A percentile compares a stretch with the other conserved stretches of the same genome.
Conservation (phyloP, 1,140 invertebrate genomes). For the Diprion similis region DNA sequence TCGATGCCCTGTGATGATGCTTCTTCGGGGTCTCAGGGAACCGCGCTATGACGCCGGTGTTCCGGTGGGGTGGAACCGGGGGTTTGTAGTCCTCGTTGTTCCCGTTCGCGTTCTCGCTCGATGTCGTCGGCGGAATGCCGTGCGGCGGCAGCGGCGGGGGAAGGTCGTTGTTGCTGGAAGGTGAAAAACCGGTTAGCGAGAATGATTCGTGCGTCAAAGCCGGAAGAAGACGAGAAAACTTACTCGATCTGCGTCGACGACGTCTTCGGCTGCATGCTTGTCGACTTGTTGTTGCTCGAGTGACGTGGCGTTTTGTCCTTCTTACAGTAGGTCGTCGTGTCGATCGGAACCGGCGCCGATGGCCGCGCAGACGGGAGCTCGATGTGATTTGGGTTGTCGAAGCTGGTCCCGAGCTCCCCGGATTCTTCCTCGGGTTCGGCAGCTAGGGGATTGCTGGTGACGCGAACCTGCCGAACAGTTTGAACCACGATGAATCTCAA, state of each 20-base stretch:
- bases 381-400: conserved; percentile 78
- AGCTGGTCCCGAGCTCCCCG: conserved; percentile 68
- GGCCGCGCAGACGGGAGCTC: conserved; percentile 64
- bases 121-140: conserved; percentile 39
- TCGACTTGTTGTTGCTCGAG: conserved; percentile 38
- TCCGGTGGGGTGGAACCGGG: conserved; percentile 85
- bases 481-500: too few species aligned
- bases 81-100: conserved; percentile 76
- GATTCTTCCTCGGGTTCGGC: conserved; percentile 66
- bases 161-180: conserved; percentile 49
- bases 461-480: conserved; percentile 64
- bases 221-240: conserved; percentile 28
- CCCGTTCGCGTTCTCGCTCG: conserved; percentile 58
- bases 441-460: conserved; percentile 79
- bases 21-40: conserved; percentile 51
- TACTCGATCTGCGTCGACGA: conserved; percentile 50
- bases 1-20: conserved; percentile 57
- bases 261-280: conserved; percentile 16
- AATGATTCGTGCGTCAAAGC: conserved; percentile 13
- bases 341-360: conserved; percentile 60
- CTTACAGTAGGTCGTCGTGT: conserved; percentile 78
- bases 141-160: conserved; percentile 67
- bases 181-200: not conserved
- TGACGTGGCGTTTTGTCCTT: conserved; percentile 60
- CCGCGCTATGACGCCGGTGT: conserved; percentile 65